phyloP scores from a whole-genome alignment of 2,888 invertebrate genomes.

The Thalpophila matura region DNA sequence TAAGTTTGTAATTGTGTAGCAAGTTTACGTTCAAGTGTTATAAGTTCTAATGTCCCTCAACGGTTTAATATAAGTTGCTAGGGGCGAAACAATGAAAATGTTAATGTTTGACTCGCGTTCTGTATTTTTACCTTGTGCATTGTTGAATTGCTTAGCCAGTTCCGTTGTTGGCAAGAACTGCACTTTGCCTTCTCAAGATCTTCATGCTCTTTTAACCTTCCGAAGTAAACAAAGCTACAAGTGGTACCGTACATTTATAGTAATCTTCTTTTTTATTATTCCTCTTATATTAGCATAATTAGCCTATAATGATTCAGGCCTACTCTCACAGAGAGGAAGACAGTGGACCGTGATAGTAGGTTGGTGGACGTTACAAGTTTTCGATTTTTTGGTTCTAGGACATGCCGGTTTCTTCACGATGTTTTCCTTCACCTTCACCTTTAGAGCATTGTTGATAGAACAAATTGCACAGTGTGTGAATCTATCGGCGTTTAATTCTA shows the following conservation, averaged over 20 bases:
- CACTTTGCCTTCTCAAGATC: slow-evolving; percentile 43
- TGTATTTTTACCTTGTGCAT: slow-evolving; percentile 83
- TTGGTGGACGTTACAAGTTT: too few relatives aligned
- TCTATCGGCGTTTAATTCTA: too few relatives aligned
- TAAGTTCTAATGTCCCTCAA: slow-evolving; percentile 88
- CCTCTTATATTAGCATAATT: too few relatives aligned
- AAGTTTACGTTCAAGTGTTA: slow-evolving; percentile 86
- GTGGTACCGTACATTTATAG: slow-evolving; percentile 15
- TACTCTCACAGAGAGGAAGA: too few relatives aligned
- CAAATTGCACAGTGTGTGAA: too few relatives aligned
- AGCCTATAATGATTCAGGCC: too few relatives aligned
- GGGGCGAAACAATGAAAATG: slow-evolving; percentile 87
- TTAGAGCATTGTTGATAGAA: too few relatives aligned
- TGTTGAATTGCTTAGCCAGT: slow-evolving; percentile 60
- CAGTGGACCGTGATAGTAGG: too few relatives aligned
- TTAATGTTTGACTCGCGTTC: slow-evolving; percentile 78
- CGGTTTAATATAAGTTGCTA: slow-evolving; percentile 85
- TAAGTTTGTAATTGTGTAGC: slow-evolving; percentile 81
- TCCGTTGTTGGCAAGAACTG: slow-evolving; percentile 50
- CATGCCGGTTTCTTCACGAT: too few relatives aligned
- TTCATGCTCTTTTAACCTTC: slow-evolving; percentile 48
- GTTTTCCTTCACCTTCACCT: too few relatives aligned
- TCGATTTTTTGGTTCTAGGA: too few relatives aligned
- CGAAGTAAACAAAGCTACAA: slow-evolving; percentile 34
- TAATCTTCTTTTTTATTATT: slow-evolving; percentile 14